Evolutionary conservation across 1,140 invertebrate genomes (phyloP), one percentile per base, ranked within the genome.

Genomic region (Philotrypesis tridentata): DNA sequence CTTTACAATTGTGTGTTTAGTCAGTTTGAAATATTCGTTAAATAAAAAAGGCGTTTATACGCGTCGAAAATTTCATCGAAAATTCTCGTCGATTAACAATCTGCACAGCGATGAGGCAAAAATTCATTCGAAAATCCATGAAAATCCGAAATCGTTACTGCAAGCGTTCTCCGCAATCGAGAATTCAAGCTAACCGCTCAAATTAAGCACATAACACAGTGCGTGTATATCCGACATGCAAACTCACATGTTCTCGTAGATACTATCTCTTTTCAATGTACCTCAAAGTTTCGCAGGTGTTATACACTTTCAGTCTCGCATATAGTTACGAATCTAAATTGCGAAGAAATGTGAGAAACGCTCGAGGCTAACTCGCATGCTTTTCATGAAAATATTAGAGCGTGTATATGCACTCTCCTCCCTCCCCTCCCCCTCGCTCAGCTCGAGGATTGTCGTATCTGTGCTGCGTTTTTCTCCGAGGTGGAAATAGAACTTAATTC

Each of bases 401-500:
- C 8, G 33, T 29, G 23, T 65, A 25, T 23, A 9, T 1, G 60
- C 60, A 12, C n/a, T n/a, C n/a, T n/a, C n/a, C n/a, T n/a, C n/a
- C n/a, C n/a, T n/a, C n/a, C n/a, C n/a, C n/a, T n/a, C n/a, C n/a
- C n/a, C 9, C 5, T 6, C 5, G 23, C 7, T 25, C 0, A 11
- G 5, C 63, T 21, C 23, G 75, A 61, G 67, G 75, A 83, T 31
- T 43, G 73, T 43, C 11, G 9, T 9, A 9, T 72, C 23, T 72
- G 27, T 11, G 21, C 37, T 70, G 67, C 40, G 7, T 76, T 40
- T 73, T 76, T 63, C 33, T 37, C 43, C 79, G 75, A 63, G 14
- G 37, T 77, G 77, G 76, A 75, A 83, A 23, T 43, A n/a, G 12
- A 12, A 31, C 60, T 85, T 85, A 83, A 86, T 84, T 85, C 68